These are phyloP conservation scores for Turritopsis rubra DNA, from an alignment of 30 jellyfish, hydroid and myxozoan genomes.

Conservation along the genomic window DNA sequence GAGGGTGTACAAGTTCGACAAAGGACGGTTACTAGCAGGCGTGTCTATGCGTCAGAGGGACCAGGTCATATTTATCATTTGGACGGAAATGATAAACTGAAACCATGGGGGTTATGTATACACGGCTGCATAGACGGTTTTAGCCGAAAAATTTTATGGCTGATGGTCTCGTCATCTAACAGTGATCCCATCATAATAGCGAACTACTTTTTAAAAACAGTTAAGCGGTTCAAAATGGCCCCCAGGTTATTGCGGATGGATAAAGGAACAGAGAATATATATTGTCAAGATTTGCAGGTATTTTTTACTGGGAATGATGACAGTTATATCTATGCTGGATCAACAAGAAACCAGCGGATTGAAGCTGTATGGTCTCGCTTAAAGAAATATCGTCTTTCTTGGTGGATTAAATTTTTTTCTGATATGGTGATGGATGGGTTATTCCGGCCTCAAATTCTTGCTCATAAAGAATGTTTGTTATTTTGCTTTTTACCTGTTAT, in stretches of 20 bases:
- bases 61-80: too few species aligned
- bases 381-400: too few species aligned
- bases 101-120: background rate
- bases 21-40: background rate
- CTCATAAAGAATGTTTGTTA: slow-evolving; percentile 5
- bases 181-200: slow-evolving; percentile 4
- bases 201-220: background rate
- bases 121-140: background rate
- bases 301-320: slow-evolving; percentile 21
- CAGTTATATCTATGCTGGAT: slow-evolving; percentile 17
- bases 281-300: slow-evolving; percentile 15
- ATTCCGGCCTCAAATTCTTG: background rate
- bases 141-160: slow-evolving; percentile 7
- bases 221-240: background rate
- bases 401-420: slow-evolving; percentile 18
- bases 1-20: background rate
- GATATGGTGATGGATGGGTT: slow-evolving; percentile 12
- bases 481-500: slow-evolving; percentile 15
- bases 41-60: background rate
- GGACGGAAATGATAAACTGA: background rate
- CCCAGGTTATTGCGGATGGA: slow-evolving; percentile 18
- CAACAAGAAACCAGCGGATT: slow-evolving; percentile 31
- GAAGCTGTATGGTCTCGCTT: too few species aligned
- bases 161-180: slow-evolving; percentile 16
- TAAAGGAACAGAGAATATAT: slow-evolving; percentile 23